A percentile compares a stretch with the other conserved stretches of the same genome.
Conservation (phyloP, 2,888 invertebrate species). For the Antheraea yamamai region DNA sequence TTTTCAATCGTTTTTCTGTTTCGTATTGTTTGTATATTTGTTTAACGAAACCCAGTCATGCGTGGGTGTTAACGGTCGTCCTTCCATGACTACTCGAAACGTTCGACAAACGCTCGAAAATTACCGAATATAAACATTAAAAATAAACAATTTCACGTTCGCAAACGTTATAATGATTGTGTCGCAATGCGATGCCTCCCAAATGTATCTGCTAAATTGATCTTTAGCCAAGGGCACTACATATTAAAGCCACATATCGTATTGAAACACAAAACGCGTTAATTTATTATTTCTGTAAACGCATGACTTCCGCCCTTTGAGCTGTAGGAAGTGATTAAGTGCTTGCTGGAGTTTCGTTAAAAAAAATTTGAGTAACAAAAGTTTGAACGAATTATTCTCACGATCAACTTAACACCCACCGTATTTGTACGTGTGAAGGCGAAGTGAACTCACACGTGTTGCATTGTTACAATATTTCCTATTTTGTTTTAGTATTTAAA, state of each 20-base stretch:
- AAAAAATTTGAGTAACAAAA: constrained; percentile 65
- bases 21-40: constrained; percentile 10
- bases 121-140: constrained; percentile 66
- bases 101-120: constrained; percentile 67
- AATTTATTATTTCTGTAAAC: constrained; percentile 75
- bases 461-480: constrained; percentile 36
- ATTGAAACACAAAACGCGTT: constrained; percentile 67
- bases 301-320: constrained; percentile 78
- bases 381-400: constrained; percentile 67
- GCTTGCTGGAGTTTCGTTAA: constrained; percentile 57
- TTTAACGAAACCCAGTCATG: constrained; percentile 28
- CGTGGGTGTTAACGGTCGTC: constrained; percentile 56
- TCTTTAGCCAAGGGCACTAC: constrained; percentile 69
- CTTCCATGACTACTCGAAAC: constrained; percentile 64
- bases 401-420: constrained; percentile 60
- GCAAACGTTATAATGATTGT: constrained; percentile 57
- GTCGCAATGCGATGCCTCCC: constrained; percentile 63
- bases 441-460: constrained; percentile 41
- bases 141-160: constrained; percentile 62
- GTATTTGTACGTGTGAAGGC: constrained; percentile 57
- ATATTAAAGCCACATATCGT: constrained; percentile 51
- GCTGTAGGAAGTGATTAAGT: constrained; percentile 79
- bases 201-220: constrained; percentile 58
- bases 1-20: constrained; percentile 7
- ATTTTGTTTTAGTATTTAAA: constrained; percentile 26